Evolutionary conservation across 1,140 invertebrate genomes (phyloP).

Genomic region (Drosophila bocki): DNA sequence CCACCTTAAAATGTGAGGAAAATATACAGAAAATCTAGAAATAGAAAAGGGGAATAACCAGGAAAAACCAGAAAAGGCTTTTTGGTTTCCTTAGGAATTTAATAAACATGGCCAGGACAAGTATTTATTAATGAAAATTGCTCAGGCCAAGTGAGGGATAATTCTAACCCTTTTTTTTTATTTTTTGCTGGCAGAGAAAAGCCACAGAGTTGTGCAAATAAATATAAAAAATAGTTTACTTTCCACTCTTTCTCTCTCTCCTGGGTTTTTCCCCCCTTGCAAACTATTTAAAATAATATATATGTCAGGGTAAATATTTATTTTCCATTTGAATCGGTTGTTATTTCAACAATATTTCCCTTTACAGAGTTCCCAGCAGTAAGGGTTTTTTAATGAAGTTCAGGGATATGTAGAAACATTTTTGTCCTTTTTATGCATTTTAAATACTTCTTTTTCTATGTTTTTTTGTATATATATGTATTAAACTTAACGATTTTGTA

Average conservation of each 20-base stretch:
- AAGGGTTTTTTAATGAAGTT: neutral
- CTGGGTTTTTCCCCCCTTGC: too few species aligned
- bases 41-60: neutral
- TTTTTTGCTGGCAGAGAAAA: neutral
- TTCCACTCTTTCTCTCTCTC: rapidly evolving
- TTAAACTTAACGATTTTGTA: neutral
- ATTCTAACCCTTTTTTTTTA: neutral
- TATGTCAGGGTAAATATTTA: conserved; percentile 3
- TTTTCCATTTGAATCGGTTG: conserved; percentile 13
- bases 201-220: neutral
- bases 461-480: neutral
- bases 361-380: neutral
- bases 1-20: neutral
- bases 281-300: neutral
- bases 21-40: neutral
- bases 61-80: neutral
- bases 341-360: conserved; percentile 10
- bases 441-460: neutral
- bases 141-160: neutral
- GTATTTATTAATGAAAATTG: conserved; percentile 10
- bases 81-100: conserved; percentile 6
- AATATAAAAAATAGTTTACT: neutral
- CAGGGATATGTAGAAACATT: neutral
- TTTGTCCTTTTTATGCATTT: neutral
- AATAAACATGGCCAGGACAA: conserved; percentile 4